Base-by-base conservation (phyloP, 2,797 vertebrate genomes). In the Euthynnus affinis region DNA sequence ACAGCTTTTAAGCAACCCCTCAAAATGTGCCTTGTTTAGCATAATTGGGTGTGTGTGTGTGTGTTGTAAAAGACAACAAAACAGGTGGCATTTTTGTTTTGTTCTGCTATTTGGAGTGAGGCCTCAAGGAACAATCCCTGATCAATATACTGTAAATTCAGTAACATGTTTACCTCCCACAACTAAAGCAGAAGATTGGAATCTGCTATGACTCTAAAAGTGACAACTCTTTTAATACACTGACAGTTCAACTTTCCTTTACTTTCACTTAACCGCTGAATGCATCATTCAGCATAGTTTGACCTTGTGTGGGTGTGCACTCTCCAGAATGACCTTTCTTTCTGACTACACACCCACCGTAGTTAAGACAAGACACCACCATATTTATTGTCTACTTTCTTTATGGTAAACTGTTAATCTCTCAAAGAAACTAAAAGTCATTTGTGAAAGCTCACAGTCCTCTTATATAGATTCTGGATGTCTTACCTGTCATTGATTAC, bases 221-320 rank as follows among this genome's bases (percentile, higher is more conserved):
- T 53, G 49, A 56, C 17, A 22, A 13, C 44, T 32, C 37, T 51
- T 53, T 18, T 48, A 55, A 64, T 14, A 29, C 22, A 44, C 23
- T 68, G 46, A 48, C 27, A 66, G 9, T 27, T 42, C 5, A 34
- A 10, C 20, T 48, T 67, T 49, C 6, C 32, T 69, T 82, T 18
- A 56, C 42, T 83, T 56, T 53, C 14, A 48, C 59, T 32, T 71
- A 76, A 32, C 27, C n/a, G 60, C 46, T 60, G n/a, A 73, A 56
- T 64, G 27, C 46, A 46, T 63, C 14, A 42, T 23, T 63, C 57
- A 68, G 10, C 23, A 32, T n/a, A 66, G 32, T 44, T 49, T 75
- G 25, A 62, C 51, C 62, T 20, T 49, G 67, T 48, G 25, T 72
- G 48, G 9, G 46, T 42, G 61, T 51, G 60, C 14, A 44, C 12